Percentiles rank a stretch among this genome's conserved stretches.
These are phyloP conservation scores for Patagioenas fasciata DNA, from an alignment of 2,113 vertebrate species.

Conservation along the genomic window DNA sequence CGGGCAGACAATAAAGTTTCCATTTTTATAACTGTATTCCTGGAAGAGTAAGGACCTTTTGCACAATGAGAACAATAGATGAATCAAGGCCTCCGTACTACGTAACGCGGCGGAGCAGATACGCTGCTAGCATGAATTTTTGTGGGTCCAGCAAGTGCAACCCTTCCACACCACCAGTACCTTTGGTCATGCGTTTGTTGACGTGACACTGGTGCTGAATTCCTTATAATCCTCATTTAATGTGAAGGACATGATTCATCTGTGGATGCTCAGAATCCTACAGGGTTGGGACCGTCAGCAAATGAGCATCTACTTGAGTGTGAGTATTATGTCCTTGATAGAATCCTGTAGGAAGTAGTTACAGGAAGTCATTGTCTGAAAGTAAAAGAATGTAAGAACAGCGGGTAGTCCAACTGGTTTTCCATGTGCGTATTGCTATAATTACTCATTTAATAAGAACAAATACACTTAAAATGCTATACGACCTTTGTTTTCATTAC, in stretches of 20 bases:
- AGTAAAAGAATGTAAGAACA: background rate
- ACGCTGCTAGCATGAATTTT: background rate
- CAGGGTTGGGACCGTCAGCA: background rate
- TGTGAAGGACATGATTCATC: background rate
- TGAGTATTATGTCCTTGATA: conserved; percentile 6
- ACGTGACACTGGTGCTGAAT: accelerated
- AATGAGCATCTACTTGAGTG: accelerated
- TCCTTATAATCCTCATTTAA: background rate
- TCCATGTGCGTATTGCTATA: background rate
- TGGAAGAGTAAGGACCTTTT: conserved; percentile 65
- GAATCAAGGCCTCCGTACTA: conserved; percentile 45
- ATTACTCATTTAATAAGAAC: conserved; percentile 20
- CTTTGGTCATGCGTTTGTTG: accelerated
- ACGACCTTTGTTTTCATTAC: conserved; percentile 9
- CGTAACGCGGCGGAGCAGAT: background rate
- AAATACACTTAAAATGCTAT: conserved; percentile 3
- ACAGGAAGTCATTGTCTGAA: conserved; percentile 19
- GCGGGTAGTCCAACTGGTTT: background rate
- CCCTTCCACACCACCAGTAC: accelerated
- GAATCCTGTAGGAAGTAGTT: background rate
- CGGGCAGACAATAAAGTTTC: conserved; percentile 23
- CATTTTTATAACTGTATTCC: conserved; percentile 71
- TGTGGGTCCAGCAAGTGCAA: background rate
- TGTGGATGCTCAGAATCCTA: accelerated
- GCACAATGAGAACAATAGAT: conserved; percentile 66